Evolutionary conservation across 1,140 invertebrate species (phyloP), one percentile per base, ranked within the genome.

Genomic region (Pararge aegeria): DNA sequence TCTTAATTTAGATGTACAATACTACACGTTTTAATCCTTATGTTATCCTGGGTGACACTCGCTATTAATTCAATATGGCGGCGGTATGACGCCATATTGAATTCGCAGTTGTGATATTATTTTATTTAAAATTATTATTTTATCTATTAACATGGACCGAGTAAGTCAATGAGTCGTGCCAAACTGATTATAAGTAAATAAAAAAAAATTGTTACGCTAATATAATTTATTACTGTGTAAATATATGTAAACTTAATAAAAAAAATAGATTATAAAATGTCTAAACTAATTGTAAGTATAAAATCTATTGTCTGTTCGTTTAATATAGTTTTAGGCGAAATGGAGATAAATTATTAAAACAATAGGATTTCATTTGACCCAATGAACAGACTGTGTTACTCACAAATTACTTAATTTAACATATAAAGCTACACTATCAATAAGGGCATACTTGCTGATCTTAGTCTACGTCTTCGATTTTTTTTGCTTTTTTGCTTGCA

Each of bases 161-260:
- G 48, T 18, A 24, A 38, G 5, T 24, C 20, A 21, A n/a, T n/a
- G 15, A 9, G 9, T 51, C 10, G 48, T 58, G 55, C 55, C 55
- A 58, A 58, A 51, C 10, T 29, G 10, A 40, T 24, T 24, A 24
- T n/a, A 24, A 24, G 2, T 24, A 24, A 24, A 58, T 51, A 50
- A 54, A 40, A 40, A 58, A 38, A 58, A 50, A 52, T 19, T 42
- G 27, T 37, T 19, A 30, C 37, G 55, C 48, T 50, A 58, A 58
- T 50, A 24, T 51, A 55, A 59, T 61, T 59, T 59, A 63, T 48
- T 40, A 56, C 13, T 61, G 20, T 65, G 54, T 66, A 68, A 57
- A 54, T 68, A 55, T 63, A 68, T 61, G 64, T 68, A 64, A 64
- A 53, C 50, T 44, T 34, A 58, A 57, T 58, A 51, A 56, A 51